Conservation (phyloP, 2,888 invertebrate species). For the Caenorhabditis zanzibari region DNA sequence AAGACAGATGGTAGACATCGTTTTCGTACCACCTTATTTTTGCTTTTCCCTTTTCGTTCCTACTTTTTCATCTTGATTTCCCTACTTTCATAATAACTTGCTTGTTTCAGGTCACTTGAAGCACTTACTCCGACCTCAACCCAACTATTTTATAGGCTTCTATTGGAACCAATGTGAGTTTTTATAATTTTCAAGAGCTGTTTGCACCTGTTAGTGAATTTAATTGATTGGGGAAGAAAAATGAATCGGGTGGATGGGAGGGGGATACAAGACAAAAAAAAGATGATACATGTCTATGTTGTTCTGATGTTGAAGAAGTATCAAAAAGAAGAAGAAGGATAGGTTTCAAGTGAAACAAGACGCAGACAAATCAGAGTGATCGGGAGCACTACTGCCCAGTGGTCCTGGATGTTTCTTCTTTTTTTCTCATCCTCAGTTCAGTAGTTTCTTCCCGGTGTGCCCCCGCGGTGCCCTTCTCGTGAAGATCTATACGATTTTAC, state of each 20-base stretch:
- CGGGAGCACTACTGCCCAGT: conserved; percentile 41
- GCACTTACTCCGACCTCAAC: background rate
- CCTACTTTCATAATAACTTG: too few relatives aligned
- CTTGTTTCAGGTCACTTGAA: conserved; percentile 9
- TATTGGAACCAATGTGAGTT: conserved; percentile 23
- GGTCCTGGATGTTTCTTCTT: conserved; percentile 46
- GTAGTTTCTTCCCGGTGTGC: conserved; percentile 25
- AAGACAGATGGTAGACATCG: conserved; percentile 26
- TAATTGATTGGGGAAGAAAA: background rate
- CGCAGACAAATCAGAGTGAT: conserved; percentile 46
- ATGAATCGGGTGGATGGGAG: background rate
- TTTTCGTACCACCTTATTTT: background rate
- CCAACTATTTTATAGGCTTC: background rate
- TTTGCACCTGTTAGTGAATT: conserved; percentile 2
- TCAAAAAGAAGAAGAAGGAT: conserved; percentile 42
- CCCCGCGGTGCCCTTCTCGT: conserved; percentile 42
- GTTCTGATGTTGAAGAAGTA: conserved; percentile 37
- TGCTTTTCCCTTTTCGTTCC: background rate
- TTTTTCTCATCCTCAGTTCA: background rate
- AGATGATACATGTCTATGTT: conserved; percentile 43
- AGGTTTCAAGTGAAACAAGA: conserved; percentile 19
- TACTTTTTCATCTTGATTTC: background rate
- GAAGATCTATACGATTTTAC: conserved; percentile 43
- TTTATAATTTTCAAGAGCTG: background rate
- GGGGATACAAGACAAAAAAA: conserved; percentile 10